phyloP scores from a whole-genome alignment of 2,888 invertebrate species.

The Orthonevra nobilis region DNA sequence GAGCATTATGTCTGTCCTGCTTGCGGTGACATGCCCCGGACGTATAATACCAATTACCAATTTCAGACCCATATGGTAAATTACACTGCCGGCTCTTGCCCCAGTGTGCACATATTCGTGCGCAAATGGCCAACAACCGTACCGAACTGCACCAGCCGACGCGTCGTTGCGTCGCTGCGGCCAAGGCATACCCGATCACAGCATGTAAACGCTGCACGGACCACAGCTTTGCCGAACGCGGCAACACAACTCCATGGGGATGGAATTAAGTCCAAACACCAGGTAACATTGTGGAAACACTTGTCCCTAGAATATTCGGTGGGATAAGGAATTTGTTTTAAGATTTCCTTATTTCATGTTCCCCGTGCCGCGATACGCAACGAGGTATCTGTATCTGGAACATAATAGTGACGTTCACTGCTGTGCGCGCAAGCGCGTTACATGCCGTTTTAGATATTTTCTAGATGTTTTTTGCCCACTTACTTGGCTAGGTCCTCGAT shows the following conservation, averaged over 20 bases:
- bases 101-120: too few relatives aligned
- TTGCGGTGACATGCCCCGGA: constrained; percentile 65
- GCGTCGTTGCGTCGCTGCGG: too few relatives aligned
- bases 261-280: constrained; percentile 68
- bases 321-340: constrained; percentile 54
- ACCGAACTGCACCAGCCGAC: constrained; percentile 27
- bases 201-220: constrained; percentile 37
- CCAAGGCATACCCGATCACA: constrained; percentile 28
- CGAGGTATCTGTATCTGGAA: constrained; percentile 59
- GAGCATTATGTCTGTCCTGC: constrained; percentile 53
- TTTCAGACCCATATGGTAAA: constrained; percentile 69
- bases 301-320: constrained; percentile 59
- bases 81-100: constrained; percentile 49
- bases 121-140: constrained; percentile 35
- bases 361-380: constrained; percentile 48
- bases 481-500: constrained; percentile 31
- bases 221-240: constrained; percentile 1
- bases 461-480: constrained; percentile 32
- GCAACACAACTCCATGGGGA: constrained; percentile 58
- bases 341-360: constrained; percentile 37
- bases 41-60: constrained; percentile 71
- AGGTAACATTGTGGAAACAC: constrained; percentile 68
- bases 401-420: constrained; percentile 42
- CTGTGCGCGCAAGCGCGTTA: constrained; percentile 35
- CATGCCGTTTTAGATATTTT: constrained; percentile 33